phyloP scores from a whole-genome alignment of 1,140 invertebrate genomes.

The Anastrepha ludens region DNA sequence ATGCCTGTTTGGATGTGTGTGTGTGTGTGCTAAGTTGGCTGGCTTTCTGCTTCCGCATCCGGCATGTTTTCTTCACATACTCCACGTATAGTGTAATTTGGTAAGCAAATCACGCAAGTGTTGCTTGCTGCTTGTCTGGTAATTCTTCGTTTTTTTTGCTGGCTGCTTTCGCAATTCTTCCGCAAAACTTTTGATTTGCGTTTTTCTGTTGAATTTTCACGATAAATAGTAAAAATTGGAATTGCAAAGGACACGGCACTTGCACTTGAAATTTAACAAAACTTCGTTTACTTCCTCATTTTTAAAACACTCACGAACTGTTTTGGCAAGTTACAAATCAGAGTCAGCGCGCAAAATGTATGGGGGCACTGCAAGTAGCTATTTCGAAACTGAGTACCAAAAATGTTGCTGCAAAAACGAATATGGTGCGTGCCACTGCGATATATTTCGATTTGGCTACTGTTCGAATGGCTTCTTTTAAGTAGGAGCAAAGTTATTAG shows the following conservation, averaged over 20 bases:
- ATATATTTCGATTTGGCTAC: not conserved
- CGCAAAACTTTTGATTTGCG: not conserved
- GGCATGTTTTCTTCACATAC: not conserved
- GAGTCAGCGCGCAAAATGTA: not conserved
- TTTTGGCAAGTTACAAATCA: slow-evolving; percentile 35
- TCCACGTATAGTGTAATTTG: not conserved
- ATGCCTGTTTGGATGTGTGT: not conserved
- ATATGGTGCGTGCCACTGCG: not conserved
- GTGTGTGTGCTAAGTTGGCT: slow-evolving; percentile 8
- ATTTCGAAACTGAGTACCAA: not conserved
- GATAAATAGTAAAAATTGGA: not conserved
- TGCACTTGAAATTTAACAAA: not conserved
- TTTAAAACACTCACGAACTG: not conserved
- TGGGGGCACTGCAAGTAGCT: not conserved
- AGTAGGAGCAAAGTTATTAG: no score
- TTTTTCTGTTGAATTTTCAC: not conserved
- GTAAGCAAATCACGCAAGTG: slow-evolving; percentile 43
- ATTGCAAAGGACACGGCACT: not conserved
- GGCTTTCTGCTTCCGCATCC: slow-evolving; percentile 39
- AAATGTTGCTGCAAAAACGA: not conserved
- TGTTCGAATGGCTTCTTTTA: not conserved
- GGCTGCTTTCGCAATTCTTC: not conserved
- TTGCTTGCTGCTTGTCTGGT: not conserved
- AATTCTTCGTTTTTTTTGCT: not conserved
- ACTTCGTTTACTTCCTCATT: not conserved